Base-by-base conservation (phyloP, 2,113 vertebrate species). In the Varanus salvator region DNA sequence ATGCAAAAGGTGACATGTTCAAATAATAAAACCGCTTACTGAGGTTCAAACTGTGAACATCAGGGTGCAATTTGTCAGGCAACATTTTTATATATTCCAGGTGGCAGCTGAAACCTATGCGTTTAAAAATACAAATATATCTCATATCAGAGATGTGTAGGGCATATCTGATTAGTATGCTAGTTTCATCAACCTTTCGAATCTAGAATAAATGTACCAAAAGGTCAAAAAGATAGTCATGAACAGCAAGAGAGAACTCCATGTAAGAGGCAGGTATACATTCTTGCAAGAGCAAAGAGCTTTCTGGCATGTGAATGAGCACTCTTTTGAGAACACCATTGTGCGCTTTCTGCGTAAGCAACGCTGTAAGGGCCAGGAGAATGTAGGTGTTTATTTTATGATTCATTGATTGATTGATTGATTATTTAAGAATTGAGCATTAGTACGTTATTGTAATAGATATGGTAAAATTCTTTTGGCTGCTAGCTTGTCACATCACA, bases 1-100 rank as follows among this genome's bases (percentile, higher is more conserved):
- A 86, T 87, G 31, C 12, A 52, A 29, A 75, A 66, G 27, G 31
- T 71, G 87, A 77, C 78, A 84, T n/a, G 92, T 84, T 64, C 84
- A 6, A 11, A 44, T 87, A 2, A 3, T 86, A 34, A 74, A 87
- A 44, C 1, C 89, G 12, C 3, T 27, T 54, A 23, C 9, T 21
- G 15, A 1, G 8, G n/a, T 82, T 38, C 25, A 50, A 44, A 25
- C 8, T 69, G 31, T 44, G 38, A 44, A 44, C 38, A 44, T 44
- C 38, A 44, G 38, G 38, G 38, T 44, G 38, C 38, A 44, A 52
- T 25, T 60, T 57, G 25, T 82, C 54, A 74, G 34, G 27, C 29
- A 57, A 29, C 8, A 31, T 89, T 75, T 57, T 60, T 64, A 60
- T 44, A 27, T 74, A n/a, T 6, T 31, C 27, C 31, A 75, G n/a